A percentile compares a stretch with the other conserved stretches of the same genome.
Evolutionary conservation across 1,140 invertebrate genomes (phyloP).

Genomic region (Rhynchophorus ferrugineus): DNA sequence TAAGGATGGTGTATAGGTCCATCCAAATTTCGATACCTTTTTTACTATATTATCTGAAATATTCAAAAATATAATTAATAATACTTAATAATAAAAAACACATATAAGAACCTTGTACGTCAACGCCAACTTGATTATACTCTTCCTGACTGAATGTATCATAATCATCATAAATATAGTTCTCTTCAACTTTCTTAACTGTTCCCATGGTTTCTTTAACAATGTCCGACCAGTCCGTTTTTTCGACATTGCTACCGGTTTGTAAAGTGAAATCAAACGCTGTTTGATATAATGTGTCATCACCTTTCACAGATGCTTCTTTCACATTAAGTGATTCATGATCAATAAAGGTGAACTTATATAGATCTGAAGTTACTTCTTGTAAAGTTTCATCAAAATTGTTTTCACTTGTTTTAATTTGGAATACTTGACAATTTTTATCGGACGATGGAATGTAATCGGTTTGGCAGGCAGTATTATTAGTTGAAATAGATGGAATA

Average conservation of each 20-base stretch:
- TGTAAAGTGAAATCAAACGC: constrained; percentile 7
- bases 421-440: too few species aligned
- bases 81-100: too few species aligned
- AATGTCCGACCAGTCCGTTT: constrained; percentile 14
- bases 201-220: constrained; percentile 14
- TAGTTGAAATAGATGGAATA: too few species aligned
- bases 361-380: background rate
- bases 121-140: constrained; percentile 21
- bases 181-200: constrained; percentile 20
- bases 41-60: background rate
- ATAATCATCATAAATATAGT: constrained; percentile 27
- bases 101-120: too few species aligned
- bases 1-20: constrained; percentile 4
- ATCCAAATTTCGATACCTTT: constrained; percentile 2
- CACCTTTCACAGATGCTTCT: background rate
- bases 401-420: background rate
- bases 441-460: too few species aligned
- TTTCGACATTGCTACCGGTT: constrained; percentile 3
- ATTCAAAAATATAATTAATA: background rate
- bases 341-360: constrained; percentile 8
- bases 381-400: background rate
- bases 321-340: background rate
- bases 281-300: constrained; percentile 6
- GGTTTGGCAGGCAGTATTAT: constrained; percentile 10
- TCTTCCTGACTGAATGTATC: constrained; percentile 22